Conservation (phyloP, 2,888 invertebrate genomes). For the Ectobius pallidus region DNA sequence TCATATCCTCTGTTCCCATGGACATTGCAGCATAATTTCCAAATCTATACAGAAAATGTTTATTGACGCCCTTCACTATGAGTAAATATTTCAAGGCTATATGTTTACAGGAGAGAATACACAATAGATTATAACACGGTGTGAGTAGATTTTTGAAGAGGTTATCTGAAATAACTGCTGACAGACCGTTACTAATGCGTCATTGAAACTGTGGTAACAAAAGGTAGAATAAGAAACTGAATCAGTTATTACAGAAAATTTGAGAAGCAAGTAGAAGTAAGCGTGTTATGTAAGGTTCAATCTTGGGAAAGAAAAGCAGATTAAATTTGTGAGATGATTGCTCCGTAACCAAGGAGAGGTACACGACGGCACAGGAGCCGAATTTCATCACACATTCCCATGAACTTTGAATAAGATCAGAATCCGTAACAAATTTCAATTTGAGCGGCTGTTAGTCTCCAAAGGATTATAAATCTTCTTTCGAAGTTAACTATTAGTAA, state of each 20-base stretch:
- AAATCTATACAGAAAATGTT: background rate
- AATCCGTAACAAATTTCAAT: background rate
- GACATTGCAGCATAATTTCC: background rate
- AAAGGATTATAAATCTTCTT: too few species aligned
- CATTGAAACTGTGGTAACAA: background rate
- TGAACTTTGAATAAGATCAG: background rate
- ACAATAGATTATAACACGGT: constrained; percentile 10
- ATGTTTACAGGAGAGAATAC: constrained; percentile 21
- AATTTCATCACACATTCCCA: background rate
- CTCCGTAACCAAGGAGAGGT: background rate
- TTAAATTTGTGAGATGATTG: background rate
- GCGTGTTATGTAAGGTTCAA: background rate
- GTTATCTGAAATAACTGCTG: constrained; percentile 4
- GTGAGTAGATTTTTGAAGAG: background rate
- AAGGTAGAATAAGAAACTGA: background rate
- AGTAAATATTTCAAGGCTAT: constrained; percentile 28
- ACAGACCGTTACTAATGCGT: constrained; percentile 19
- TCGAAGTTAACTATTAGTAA: too few species aligned
- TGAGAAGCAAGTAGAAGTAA: background rate
- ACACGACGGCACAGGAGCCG: background rate
- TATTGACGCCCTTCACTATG: constrained; percentile 18
- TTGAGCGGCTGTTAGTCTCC: background rate
- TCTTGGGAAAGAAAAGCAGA: background rate
- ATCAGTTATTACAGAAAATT: background rate
- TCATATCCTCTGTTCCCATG: background rate